phyloP scores from a whole-genome alignment of 1,140 invertebrate species.

The Drosophila asahinai region DNA sequence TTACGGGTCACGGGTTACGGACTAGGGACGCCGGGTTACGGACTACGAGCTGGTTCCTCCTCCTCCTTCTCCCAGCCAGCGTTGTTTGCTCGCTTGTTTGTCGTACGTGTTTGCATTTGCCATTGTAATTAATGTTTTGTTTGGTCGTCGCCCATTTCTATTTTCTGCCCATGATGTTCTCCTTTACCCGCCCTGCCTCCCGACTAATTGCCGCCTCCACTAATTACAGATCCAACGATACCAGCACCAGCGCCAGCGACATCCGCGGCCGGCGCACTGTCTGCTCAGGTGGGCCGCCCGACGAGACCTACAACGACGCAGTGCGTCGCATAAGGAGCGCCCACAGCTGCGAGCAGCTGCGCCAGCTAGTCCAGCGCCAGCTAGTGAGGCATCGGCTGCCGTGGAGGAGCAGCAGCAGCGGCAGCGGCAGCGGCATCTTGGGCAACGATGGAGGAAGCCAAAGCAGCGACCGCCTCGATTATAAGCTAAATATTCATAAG shows the following conservation, averaged over 20 bases:
- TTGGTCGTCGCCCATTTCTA: constrained; percentile 32
- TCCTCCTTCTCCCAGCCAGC: not conserved
- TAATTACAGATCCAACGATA: constrained; percentile 80
- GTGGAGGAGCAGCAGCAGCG: constrained; percentile 3
- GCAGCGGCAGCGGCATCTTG: too few relatives aligned
- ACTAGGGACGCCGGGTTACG: constrained; percentile 1
- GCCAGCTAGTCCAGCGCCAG: constrained; percentile 63
- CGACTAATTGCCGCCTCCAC: constrained; percentile 41
- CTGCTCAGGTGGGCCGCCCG: constrained; percentile 51
- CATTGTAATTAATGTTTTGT: constrained; percentile 77
- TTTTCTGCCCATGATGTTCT: constrained; percentile 19
- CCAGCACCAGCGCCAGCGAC: not conserved
- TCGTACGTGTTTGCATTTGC: constrained; percentile 47
- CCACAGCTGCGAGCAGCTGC: constrained; percentile 64
- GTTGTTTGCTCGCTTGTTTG: constrained; percentile 33
- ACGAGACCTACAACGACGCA: constrained; percentile 73
- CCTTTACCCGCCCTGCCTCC: not conserved
- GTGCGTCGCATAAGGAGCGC: constrained; percentile 66
- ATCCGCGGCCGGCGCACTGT: constrained; percentile 67
- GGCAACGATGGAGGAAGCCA: constrained; percentile 19
- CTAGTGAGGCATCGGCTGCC: constrained; percentile 23
- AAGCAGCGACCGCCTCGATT: constrained; percentile 35
- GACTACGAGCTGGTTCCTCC: not conserved
- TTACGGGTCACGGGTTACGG: constrained; percentile 6
- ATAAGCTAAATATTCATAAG: constrained; percentile 75